Base-by-base conservation (phyloP, 2,888 invertebrate genomes). In the Drosophila diplacantha region DNA sequence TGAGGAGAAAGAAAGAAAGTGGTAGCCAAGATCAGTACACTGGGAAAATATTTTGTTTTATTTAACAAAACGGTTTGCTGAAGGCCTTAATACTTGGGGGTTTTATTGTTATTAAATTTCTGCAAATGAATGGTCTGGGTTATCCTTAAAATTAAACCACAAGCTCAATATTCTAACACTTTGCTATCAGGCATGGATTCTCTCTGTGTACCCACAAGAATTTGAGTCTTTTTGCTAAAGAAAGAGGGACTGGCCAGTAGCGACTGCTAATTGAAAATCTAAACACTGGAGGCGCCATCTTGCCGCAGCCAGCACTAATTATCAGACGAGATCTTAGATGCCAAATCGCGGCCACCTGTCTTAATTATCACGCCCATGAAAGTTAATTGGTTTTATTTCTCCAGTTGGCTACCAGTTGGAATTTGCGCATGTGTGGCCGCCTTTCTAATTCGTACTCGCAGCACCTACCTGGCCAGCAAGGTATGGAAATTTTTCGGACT, bases 401-500 rank as follows among this genome's bases (percentile, higher is more conserved):
- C 43, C 57, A 31, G 51, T 51, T 57, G 43, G 46, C 18, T 64
- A 16, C 57, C 53, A 58, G 63, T 34, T 62, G 41, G 67, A 41
- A 29, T 56, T 43, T 49, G 63, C 43, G 29, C 56, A 31, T 59
- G 39, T 47, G 31, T 37, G 63, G 64, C 46, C 54, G 72, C 77
- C 77, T 82, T 77, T 82, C 82, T 82, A 77, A 77, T 82, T 76
- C 62, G 52, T 53, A 50, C 49, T 47, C 44, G 39, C 61, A 64
- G 49, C 73, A 72, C 81, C 64, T 80, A 82, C 80, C 82, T 75
- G 81, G 44, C 80, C 68, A 72, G 26, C 59, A 74, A 52, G 46
- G 52, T 32, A 58, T 57, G 54, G 58, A 72, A 57, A 63, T 65
- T 47, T 71, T 46, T 57, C 29, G 11, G 3, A 11, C 29, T 29